Base-by-base conservation (phyloP, 2,113 vertebrate species). In the Phasianus colchicus region DNA sequence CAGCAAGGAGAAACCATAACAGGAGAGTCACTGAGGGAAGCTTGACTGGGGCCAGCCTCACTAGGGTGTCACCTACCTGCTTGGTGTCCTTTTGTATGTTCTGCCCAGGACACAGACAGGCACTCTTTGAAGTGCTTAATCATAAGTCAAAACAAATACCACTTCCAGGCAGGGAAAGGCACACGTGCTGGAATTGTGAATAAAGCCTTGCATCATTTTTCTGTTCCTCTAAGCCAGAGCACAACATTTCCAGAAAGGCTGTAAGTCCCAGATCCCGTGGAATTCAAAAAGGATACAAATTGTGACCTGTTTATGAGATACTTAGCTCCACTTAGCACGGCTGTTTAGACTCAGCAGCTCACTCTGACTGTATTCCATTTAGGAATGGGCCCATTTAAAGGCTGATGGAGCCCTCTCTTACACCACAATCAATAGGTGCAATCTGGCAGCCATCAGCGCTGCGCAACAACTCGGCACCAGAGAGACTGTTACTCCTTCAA, bases 321-420 rank as follows among this genome's bases (percentile, higher is more conserved):
- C 74, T 86, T 65, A 38, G 60, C 36, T 79, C 54, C 69, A 14
- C 60, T 87, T 64, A 16, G 60, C 30, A 40, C 75, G 65, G 81
- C 91, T 94, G 40, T 87, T 95, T 85, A 97, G 83, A 69, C 77
- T 91, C 94, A 75, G 85, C 54, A 81, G 91, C 52, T 65, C 25
- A 43, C 43, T 87, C 61, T 95, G 83, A 96, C 96, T 88, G 63
- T 60, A 36, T 90, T 94, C 71, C 94, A 13, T 63, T 96, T 94
- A 95, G 88, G 60, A 95, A 96, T 75, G 27, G 4, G 58, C 67
- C 86, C 93, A 93, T 87, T 94, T 96, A 97, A 94, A 97, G 63
- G 91, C 88, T 96, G 93, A 93, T 92, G 75, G 96, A 97, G 96
- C 72, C 25, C 40, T 64, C 83, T 94, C 87, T 90, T 86, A 76